Percentiles rank a stretch among this genome's conserved stretches.
Conservation (phyloP, 2,888 invertebrate genomes). For the Agonopterix alstromeriana region DNA sequence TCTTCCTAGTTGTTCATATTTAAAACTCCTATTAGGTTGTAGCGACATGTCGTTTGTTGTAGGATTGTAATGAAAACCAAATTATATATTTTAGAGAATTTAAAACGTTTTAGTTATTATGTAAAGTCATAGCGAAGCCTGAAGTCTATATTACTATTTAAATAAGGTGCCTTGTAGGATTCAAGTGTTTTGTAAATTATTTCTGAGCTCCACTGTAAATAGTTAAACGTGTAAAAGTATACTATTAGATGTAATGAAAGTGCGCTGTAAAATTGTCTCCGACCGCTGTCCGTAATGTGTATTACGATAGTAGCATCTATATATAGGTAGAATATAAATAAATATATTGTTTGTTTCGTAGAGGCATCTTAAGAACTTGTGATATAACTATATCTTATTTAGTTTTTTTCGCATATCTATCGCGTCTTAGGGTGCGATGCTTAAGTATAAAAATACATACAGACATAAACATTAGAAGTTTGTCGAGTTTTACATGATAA, state of each 20-base stretch:
- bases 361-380: constrained; percentile 74
- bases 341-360: constrained; percentile 72
- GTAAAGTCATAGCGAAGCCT: constrained; percentile 74
- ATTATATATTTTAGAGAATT: constrained; percentile 76
- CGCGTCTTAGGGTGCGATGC: constrained; percentile 37
- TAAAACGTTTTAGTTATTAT: constrained; percentile 70
- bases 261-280: constrained; percentile 62
- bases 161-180: constrained; percentile 73
- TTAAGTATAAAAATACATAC: constrained; percentile 65
- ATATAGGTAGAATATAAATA: constrained; percentile 54
- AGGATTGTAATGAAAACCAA: constrained; percentile 74
- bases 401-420: constrained; percentile 55
- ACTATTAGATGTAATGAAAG: constrained; percentile 63
- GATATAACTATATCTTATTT: constrained; percentile 72
- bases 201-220: constrained; percentile 69
- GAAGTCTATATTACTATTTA: constrained; percentile 70
- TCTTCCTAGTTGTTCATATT: constrained; percentile 73
- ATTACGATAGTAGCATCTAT: constrained; percentile 35
- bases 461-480: constrained; percentile 66
- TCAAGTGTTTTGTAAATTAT: constrained; percentile 71
- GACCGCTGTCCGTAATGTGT: constrained; percentile 49
- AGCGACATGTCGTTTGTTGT: constrained; percentile 70
- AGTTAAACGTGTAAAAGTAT: constrained; percentile 67
- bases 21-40: constrained; percentile 74
- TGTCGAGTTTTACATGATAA: constrained; percentile 61